Conservation (phyloP, 2,113 vertebrate species). For the Mohoua ochrocephala region DNA sequence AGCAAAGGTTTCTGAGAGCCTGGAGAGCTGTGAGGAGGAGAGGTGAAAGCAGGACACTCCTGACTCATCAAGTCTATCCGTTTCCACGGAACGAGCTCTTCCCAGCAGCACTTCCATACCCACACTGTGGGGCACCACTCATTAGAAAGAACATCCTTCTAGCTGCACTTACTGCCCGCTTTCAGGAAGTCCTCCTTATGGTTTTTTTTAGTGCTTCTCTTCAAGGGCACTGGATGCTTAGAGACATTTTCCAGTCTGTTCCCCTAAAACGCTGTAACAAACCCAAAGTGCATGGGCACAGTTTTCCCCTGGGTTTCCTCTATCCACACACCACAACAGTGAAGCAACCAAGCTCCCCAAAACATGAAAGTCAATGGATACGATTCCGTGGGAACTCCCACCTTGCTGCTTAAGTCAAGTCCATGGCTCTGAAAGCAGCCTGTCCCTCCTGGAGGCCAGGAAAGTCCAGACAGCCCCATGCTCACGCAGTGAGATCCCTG, state of each 20-base stretch:
- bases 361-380: background rate
- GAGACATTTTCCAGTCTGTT: background rate
- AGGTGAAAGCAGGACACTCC: slow-evolving; percentile 24
- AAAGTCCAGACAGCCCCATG: rapidly evolving
- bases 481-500: background rate
- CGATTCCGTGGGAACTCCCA: background rate
- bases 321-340: rapidly evolving
- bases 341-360: background rate
- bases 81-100: background rate
- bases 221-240: background rate
- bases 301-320: background rate
- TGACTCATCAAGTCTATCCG: background rate
- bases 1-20: background rate
- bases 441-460: background rate
- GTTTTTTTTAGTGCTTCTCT: background rate
- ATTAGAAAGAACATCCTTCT: background rate
- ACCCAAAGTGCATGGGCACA: background rate
- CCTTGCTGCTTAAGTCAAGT: background rate
- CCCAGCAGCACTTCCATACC: background rate
- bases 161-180: background rate
- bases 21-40: background rate
- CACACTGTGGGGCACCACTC: background rate
- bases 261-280: background rate
- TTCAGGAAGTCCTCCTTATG: background rate
- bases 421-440: background rate